Evolutionary conservation across 2,113 vertebrate species (phyloP), one percentile per base, ranked within the genome.

Genomic region (Lagopus muta): DNA sequence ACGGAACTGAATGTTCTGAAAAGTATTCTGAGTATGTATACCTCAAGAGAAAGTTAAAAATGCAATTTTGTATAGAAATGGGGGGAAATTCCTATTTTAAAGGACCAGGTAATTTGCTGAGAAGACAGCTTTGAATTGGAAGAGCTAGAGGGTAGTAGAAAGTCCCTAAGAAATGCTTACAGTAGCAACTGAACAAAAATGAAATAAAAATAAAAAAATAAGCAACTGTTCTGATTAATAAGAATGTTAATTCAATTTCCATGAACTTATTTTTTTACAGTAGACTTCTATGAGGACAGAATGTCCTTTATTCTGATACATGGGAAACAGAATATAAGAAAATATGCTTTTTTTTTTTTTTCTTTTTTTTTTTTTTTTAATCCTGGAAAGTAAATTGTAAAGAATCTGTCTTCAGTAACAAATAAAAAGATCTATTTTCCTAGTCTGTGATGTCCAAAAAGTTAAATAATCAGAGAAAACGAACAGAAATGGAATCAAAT

Each of bases 1-100:
- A 32, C 64, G 60, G 89, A 93, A 88, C 60, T 88, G 50, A 82
- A 15, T 80, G 75, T 88, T 84, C 82, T 72, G 38, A 91, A 91
- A 80, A 88, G 50, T 67, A n/a, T 85, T 83, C 32, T 43, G 22
- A 88, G 18, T 8, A 74, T 82, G 8, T 24, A 73, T 4, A 74
- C 30, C 28, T 89, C 42, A 80, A 89, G 10, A 0, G 0, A 70
- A 67, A 85, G 30, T 25, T 67, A 43, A 88, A 92, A 52, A 8
- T 15, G 5, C 3, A 34, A 34, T 19, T 70, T 82, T 80, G 48
- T 4, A 38, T 34, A 57, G 21, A 72, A 90, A 86, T 40, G 3
- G 12, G 9, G 2, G 8, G 7, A 27, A 67, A 75, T 64, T 88
- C 10, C 2, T 57, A 21, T 62, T 89, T 86, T 79, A 73, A 90